Evolutionary conservation across 1,140 invertebrate species (phyloP).

Genomic region (Camponotus vicinus): DNA sequence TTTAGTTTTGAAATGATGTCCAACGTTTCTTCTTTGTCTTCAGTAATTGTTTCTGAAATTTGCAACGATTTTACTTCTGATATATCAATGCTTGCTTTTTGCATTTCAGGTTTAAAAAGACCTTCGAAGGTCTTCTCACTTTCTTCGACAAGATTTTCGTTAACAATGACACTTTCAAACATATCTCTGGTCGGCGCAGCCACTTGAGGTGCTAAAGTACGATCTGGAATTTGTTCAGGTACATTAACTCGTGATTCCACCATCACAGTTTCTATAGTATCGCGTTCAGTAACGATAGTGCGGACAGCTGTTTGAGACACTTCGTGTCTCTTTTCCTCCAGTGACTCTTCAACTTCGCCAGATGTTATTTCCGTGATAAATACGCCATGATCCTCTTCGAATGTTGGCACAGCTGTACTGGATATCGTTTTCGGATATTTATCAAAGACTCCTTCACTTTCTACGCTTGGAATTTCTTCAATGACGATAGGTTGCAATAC

Average conservation of each 20-base stretch:
- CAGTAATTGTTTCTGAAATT: slow-evolving; percentile 83
- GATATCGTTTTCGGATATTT: slow-evolving; percentile 68
- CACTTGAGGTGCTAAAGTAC: slow-evolving; percentile 69
- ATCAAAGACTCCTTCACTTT: slow-evolving; percentile 72
- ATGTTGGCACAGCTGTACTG: slow-evolving; percentile 57
- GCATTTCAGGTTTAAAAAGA: slow-evolving; percentile 76
- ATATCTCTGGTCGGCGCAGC: slow-evolving; percentile 80
- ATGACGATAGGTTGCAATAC: slow-evolving; percentile 78
- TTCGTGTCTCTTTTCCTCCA: slow-evolving; percentile 72
- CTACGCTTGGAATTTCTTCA: slow-evolving; percentile 75
- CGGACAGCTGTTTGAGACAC: slow-evolving; percentile 76
- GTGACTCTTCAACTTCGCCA: slow-evolving; percentile 68
- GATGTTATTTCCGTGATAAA: slow-evolving; percentile 81
- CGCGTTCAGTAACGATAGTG: slow-evolving; percentile 78
- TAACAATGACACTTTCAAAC: slow-evolving; percentile 82
- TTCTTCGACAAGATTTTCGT: slow-evolving; percentile 82
- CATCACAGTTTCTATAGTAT: slow-evolving; percentile 77
- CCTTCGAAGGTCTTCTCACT: slow-evolving; percentile 80
- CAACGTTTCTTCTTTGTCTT: slow-evolving; percentile 82
- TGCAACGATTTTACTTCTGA: slow-evolving; percentile 82
- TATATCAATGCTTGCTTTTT: slow-evolving; percentile 80
- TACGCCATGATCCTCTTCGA: slow-evolving; percentile 79
- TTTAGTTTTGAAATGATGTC: slow-evolving; percentile 59
- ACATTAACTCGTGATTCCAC: slow-evolving; percentile 81
- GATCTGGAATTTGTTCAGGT: slow-evolving; percentile 72